Conservation (phyloP, 1,140 invertebrate species). For the Thaumatotibia leucotreta region DNA sequence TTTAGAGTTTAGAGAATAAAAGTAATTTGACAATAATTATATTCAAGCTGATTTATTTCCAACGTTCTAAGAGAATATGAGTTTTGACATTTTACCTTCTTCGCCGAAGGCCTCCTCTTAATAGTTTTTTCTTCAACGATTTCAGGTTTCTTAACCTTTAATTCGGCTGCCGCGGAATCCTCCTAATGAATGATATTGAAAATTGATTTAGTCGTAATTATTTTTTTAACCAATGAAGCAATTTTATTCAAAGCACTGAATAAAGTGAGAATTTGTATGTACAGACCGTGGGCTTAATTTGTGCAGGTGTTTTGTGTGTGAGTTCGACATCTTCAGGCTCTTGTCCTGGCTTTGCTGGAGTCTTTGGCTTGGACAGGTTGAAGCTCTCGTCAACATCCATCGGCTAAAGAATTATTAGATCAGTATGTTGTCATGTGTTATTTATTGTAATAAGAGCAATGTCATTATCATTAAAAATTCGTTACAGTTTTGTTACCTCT, state of each 20-base stretch:
- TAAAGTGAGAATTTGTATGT: conserved; percentile 13
- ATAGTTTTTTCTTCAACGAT: conserved; percentile 66
- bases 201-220: conserved; percentile 9
- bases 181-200: conserved; percentile 41
- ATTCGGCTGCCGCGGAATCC: conserved; percentile 62
- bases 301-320: conserved; percentile 69
- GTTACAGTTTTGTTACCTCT: conserved; percentile 45
- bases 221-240: conserved; percentile 12
- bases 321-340: conserved; percentile 66
- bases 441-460: conserved; percentile 10
- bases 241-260: conserved; percentile 12
- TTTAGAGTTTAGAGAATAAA: background rate
- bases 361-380: conserved; percentile 56
- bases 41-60: background rate
- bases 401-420: conserved; percentile 44
- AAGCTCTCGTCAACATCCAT: conserved; percentile 69
- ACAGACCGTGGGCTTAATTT: conserved; percentile 68
- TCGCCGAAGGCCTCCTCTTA: conserved; percentile 58
- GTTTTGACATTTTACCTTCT: conserved; percentile 26
- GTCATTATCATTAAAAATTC: background rate
- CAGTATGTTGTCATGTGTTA: conserved; percentile 14
- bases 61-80: background rate
- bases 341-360: conserved; percentile 51
- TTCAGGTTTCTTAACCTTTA: conserved; percentile 68
- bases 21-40: background rate